phyloP scores from a whole-genome alignment of 1,140 invertebrate species.

The Adelges cooleyi region DNA sequence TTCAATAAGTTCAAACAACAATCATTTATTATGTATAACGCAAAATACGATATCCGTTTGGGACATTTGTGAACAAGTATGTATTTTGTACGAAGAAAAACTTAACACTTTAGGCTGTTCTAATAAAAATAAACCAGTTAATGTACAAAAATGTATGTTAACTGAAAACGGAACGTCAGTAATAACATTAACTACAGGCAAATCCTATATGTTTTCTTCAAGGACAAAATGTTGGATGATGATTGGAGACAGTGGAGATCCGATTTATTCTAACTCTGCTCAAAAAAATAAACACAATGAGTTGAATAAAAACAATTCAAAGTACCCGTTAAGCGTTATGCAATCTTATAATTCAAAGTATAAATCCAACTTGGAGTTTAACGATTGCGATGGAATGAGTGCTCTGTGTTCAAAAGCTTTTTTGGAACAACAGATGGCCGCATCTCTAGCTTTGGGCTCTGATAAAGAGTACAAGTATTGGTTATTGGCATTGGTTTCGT shows the following conservation, averaged over 20 bases:
- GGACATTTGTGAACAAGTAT: constrained; percentile 24
- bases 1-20: neutral
- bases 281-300: neutral
- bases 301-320: neutral
- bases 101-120: constrained; percentile 29
- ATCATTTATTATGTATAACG: neutral
- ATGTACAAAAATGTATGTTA: constrained; percentile 47
- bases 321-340: constrained; percentile 9
- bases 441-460: constrained; percentile 55
- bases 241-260: constrained; percentile 27
- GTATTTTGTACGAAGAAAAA: constrained; percentile 27
- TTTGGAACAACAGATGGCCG: constrained; percentile 62
- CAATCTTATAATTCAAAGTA: constrained; percentile 19
- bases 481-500: constrained; percentile 59
- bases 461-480: constrained; percentile 65
- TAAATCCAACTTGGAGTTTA: constrained; percentile 11
- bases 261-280: constrained; percentile 11
- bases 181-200: constrained; percentile 52
- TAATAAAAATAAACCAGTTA: constrained; percentile 38
- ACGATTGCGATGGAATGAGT: constrained; percentile 32
- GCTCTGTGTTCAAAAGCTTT: constrained; percentile 51
- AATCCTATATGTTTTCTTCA: constrained; percentile 52
- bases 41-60: constrained; percentile 13
- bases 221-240: constrained; percentile 53
- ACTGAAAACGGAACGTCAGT: constrained; percentile 50